Evolutionary conservation across 2,113 vertebrate species (phyloP).

Genomic region (Plotosus lineatus): DNA sequence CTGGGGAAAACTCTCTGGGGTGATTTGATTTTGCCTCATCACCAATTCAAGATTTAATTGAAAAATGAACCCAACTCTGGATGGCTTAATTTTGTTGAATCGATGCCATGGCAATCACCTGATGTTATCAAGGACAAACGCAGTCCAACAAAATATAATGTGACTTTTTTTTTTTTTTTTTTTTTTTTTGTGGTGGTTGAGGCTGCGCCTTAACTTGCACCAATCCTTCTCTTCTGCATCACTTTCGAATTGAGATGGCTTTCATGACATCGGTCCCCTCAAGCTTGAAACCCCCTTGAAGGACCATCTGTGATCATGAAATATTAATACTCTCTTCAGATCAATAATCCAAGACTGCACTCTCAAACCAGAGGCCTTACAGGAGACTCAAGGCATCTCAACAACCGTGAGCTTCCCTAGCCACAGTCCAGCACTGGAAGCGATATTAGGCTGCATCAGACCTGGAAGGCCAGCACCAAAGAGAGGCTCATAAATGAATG

Average conservation of each 20-base stretch:
- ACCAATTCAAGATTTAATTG: too few relatives aligned
- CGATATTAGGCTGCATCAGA: not conserved
- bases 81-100: too few relatives aligned
- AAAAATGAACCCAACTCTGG: too few relatives aligned
- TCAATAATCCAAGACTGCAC: conserved; percentile 41
- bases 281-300: conserved; percentile 14
- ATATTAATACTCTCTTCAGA: conserved; percentile 51
- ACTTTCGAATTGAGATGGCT: conserved; percentile 20
- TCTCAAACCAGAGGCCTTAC: conserved; percentile 12
- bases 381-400: not conserved
- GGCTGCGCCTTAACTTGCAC: not conserved
- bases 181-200: too few relatives aligned
- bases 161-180: too few relatives aligned
- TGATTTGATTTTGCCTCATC: too few relatives aligned
- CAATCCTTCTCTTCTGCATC: not conserved
- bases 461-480: not conserved
- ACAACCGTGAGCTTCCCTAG: not conserved
- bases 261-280: conserved; percentile 1
- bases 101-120: too few relatives aligned
- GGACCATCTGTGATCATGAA: conserved; percentile 51
- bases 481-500: conserved; percentile 21
- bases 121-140: too few relatives aligned
- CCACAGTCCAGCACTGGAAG: conserved; percentile 24
- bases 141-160: too few relatives aligned
- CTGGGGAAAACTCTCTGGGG: too few relatives aligned